Evolutionary conservation across 1,140 invertebrate genomes (phyloP).

Genomic region (Meloidogyne hapla): DNA sequence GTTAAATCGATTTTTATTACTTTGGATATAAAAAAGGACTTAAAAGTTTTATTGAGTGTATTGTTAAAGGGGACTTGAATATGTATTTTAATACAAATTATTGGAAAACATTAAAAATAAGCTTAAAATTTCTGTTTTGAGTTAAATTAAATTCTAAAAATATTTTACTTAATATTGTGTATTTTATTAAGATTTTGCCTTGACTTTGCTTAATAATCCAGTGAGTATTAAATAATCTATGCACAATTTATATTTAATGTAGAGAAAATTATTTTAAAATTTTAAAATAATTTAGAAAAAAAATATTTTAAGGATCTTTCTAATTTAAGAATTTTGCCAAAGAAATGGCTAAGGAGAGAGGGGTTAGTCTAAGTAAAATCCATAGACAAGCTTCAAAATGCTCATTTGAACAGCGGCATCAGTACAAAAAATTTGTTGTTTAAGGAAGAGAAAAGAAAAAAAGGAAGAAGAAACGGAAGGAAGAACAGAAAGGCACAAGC

Average conservation of each 20-base stretch:
- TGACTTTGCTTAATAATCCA: too few relatives aligned
- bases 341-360: neutral
- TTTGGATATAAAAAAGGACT: neutral
- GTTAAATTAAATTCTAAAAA: neutral
- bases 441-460: neutral
- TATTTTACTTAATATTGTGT: too few relatives aligned
- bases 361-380: neutral
- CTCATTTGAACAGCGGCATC: neutral
- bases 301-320: neutral
- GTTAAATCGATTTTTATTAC: slow-evolving; percentile 4
- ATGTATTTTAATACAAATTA: too few relatives aligned
- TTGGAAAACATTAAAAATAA: too few relatives aligned
- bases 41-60: neutral
- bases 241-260: too few relatives aligned
- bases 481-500: neutral
- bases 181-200: too few relatives aligned
- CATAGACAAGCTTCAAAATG: neutral
- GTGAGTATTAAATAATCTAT: too few relatives aligned
- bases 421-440: neutral
- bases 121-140: slow-evolving; percentile 1
- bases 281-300: neutral
- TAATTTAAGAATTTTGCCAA: neutral
- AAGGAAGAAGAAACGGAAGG: neutral
- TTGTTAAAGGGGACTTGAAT: too few relatives aligned
- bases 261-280: neutral